These are phyloP conservation scores for Sebastes goodei DNA, from an alignment of 2,797 vertebrate genomes.

Conservation along the genomic window DNA sequence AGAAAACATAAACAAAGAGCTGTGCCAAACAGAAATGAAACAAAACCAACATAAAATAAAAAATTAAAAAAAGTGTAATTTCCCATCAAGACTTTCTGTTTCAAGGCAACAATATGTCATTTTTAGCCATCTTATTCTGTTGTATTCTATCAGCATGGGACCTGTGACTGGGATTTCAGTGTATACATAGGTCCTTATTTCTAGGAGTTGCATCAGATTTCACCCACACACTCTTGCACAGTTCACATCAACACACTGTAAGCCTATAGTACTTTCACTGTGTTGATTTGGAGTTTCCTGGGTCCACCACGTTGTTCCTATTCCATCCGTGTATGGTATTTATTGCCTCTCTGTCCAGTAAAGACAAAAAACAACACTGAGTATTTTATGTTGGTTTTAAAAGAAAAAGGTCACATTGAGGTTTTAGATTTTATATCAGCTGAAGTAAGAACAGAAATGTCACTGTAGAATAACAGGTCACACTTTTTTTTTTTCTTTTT, in stretches of 20 bases:
- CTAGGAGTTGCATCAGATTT: slow-evolving; percentile 31
- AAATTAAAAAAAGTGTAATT: background rate
- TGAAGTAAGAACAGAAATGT: too few relatives aligned
- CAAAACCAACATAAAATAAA: too few relatives aligned
- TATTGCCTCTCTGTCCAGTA: background rate
- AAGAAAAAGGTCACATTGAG: background rate
- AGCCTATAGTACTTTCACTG: background rate
- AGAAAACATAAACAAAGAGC: too few relatives aligned
- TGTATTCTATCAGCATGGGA: too few relatives aligned
- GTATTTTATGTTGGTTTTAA: background rate
- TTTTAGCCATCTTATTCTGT: too few relatives aligned
- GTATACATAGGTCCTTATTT: background rate
- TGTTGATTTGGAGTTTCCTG: background rate
- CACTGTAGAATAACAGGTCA: background rate
- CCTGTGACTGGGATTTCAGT: background rate
- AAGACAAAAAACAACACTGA: background rate
- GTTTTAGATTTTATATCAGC: background rate
- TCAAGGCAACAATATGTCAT: background rate
- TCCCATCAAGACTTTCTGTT: background rate
- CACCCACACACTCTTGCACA: background rate
- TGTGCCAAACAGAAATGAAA: too few relatives aligned
- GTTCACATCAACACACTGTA: background rate
- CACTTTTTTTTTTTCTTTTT: background rate
- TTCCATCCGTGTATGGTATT: background rate
- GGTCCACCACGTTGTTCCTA: background rate